Percentiles rank a stretch among this genome's conserved stretches.
These are phyloP conservation scores for Acanthococcus lagerstroemiae DNA, from an alignment of 2,888 invertebrate genomes.

Conservation along the genomic window DNA sequence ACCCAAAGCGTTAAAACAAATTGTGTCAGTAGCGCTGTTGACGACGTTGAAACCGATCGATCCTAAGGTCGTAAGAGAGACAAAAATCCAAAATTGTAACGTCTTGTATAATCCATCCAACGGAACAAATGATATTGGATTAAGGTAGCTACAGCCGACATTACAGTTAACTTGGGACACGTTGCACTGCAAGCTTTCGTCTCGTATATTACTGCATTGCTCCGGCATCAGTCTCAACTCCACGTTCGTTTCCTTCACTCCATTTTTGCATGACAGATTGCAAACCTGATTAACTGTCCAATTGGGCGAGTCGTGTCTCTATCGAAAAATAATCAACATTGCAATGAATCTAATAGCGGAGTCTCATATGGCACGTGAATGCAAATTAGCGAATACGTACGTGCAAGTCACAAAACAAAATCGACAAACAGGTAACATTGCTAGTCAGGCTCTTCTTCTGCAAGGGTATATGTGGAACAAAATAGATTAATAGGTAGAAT, in stretches of 20 bases:
- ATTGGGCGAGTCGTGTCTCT: constrained; percentile 24
- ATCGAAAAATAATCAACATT: not conserved
- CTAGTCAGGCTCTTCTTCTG: constrained; percentile 14
- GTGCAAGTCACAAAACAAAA: constrained; percentile 20
- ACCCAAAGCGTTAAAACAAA: constrained; percentile 80
- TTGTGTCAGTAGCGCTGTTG: constrained; percentile 78
- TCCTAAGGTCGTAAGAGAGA: constrained; percentile 1
- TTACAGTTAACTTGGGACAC: constrained; percentile 43
- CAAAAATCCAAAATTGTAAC: constrained; percentile 10
- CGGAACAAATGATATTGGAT: constrained; percentile 7
- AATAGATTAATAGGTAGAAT: constrained; percentile 59
- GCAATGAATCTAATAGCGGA: not conserved
- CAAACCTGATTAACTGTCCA: constrained; percentile 26
- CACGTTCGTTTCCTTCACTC: constrained; percentile 1
- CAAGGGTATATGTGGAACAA: constrained; percentile 39
- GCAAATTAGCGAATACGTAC: constrained; percentile 5
- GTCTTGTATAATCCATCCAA: not conserved
- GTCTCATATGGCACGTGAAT: not conserved
- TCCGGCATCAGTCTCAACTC: constrained; percentile 14
- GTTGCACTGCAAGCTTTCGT: constrained; percentile 1
- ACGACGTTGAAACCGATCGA: constrained; percentile 57
- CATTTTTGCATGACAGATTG: constrained; percentile 12
- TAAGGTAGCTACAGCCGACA: not conserved
- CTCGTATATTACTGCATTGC: constrained; percentile 4
- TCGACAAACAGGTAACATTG: constrained; percentile 14